These are phyloP conservation scores for Tryphoninae sp. DNA, from an alignment of 2,888 invertebrate genomes.

Conservation along the genomic window DNA sequence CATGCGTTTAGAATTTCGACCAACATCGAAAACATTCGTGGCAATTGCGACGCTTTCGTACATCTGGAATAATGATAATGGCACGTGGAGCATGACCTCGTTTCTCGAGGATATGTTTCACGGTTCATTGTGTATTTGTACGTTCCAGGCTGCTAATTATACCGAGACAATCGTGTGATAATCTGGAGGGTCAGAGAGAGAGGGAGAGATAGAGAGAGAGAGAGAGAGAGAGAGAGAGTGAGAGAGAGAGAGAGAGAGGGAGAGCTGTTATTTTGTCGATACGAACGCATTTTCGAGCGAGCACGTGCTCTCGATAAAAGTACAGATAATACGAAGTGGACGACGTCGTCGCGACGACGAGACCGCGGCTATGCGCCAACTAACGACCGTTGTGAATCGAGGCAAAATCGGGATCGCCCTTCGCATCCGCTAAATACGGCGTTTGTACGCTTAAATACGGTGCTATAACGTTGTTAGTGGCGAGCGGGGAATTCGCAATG, in stretches of 20 bases:
- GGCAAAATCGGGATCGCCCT: slow-evolving; percentile 21
- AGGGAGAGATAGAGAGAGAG: background rate
- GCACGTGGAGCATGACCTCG: background rate
- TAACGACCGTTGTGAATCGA: slow-evolving; percentile 36
- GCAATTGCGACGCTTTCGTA: background rate
- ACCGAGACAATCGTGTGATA: slow-evolving; percentile 24
- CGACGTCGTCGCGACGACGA: background rate
- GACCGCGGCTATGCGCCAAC: background rate
- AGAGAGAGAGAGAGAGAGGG: too few species aligned
- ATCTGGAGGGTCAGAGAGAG: background rate
- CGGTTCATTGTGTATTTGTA: slow-evolving; percentile 26
- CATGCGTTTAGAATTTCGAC: slow-evolving; percentile 49
- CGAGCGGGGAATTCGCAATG: slow-evolving; percentile 16
- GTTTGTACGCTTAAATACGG: background rate
- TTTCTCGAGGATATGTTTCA: slow-evolving; percentile 8
- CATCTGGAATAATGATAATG: slow-evolving; percentile 11
- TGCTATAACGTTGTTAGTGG: background rate
- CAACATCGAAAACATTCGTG: background rate
- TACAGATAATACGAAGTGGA: slow-evolving; percentile 21
- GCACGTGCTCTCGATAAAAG: slow-evolving; percentile 28
- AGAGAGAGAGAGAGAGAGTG: background rate
- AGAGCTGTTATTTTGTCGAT: slow-evolving; percentile 4
- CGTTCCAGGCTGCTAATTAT: slow-evolving; percentile 32
- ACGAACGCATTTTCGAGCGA: slow-evolving; percentile 15
- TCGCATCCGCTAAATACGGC: slow-evolving; percentile 18